These are phyloP conservation scores for Aulostomus chinensis DNA, from an alignment of 2,797 vertebrate species.

Conservation along the genomic window DNA sequence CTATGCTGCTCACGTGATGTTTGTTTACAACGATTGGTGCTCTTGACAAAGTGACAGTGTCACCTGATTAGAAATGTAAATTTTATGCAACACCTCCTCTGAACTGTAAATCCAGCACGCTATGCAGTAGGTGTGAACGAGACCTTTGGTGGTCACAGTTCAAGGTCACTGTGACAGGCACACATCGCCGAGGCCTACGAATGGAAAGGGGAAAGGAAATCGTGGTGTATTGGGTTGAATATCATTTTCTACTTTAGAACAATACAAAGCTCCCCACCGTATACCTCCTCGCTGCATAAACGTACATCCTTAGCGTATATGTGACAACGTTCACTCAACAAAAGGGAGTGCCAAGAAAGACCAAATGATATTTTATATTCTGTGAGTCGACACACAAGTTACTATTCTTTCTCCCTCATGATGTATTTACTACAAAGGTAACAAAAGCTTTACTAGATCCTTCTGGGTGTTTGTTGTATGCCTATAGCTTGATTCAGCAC, in stretches of 20 bases:
- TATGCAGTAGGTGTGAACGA: too few relatives aligned
- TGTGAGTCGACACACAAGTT: constrained; percentile 6
- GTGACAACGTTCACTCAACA: constrained; percentile 13
- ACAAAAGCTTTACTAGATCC: constrained; percentile 38
- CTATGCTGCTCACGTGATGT: too few relatives aligned
- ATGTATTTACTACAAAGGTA: constrained; percentile 38
- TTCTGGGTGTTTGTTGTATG: constrained; percentile 23
- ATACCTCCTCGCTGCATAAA: neutral
- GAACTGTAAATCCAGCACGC: too few relatives aligned
- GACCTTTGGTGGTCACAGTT: too few relatives aligned
- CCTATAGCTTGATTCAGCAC: constrained; percentile 24
- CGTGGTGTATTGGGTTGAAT: too few relatives aligned
- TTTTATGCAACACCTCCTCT: too few relatives aligned
- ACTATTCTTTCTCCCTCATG: constrained; percentile 18
- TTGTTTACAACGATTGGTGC: too few relatives aligned
- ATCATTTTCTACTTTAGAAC: too few relatives aligned
- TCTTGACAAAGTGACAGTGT: too few relatives aligned
- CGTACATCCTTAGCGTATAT: constrained; percentile 8
- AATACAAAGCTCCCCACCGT: neutral
- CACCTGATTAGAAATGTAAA: too few relatives aligned
- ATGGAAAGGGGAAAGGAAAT: neutral
- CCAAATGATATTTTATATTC: constrained; percentile 19
- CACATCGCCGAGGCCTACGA: too few relatives aligned
- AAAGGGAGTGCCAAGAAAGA: constrained; percentile 1
- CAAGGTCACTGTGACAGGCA: too few relatives aligned